Percentiles rank a stretch among this genome's conserved stretches.
Evolutionary conservation across 2,797 vertebrate genomes (phyloP).

Genomic region (Lepus townsendii): DNA sequence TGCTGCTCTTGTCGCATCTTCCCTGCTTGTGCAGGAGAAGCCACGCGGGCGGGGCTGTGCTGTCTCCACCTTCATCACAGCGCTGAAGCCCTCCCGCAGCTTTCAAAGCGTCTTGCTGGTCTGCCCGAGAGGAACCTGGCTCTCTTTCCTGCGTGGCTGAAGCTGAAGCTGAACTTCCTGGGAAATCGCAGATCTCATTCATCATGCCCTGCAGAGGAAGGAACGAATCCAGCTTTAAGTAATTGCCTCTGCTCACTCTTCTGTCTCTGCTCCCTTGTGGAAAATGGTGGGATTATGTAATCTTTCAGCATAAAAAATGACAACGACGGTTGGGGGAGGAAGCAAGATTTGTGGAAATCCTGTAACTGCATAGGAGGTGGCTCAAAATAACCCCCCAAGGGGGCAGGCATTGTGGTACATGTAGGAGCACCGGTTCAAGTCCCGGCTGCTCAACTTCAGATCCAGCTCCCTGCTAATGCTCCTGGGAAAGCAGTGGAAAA

Average conservation of each 20-base stretch:
- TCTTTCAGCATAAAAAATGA: conserved; percentile 10
- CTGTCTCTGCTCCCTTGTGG: background rate
- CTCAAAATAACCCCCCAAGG: background rate
- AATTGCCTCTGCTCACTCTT: background rate
- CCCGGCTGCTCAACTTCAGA: too few relatives aligned
- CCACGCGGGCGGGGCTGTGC: background rate
- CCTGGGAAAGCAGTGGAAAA: too few relatives aligned
- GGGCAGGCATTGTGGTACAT: too few relatives aligned
- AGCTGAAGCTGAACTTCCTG: background rate
- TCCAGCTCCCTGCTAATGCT: too few relatives aligned
- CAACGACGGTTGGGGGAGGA: background rate
- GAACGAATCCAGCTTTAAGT: conserved; percentile 27
- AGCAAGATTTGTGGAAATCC: background rate
- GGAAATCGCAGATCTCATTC: background rate
- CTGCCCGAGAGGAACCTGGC: background rate
- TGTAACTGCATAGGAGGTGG: background rate
- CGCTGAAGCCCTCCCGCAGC: background rate
- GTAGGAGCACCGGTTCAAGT: too few relatives aligned
- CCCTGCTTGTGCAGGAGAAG: background rate
- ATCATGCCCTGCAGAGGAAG: conserved; percentile 1
- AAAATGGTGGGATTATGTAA: background rate
- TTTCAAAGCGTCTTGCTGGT: background rate
- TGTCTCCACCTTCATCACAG: background rate
- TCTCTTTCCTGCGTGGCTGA: background rate
- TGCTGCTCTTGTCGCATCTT: background rate